Percentiles rank a stretch among this genome's conserved stretches.
These are phyloP conservation scores for Hesperia comma DNA, from an alignment of 2,888 invertebrate species.

Conservation along the genomic window DNA sequence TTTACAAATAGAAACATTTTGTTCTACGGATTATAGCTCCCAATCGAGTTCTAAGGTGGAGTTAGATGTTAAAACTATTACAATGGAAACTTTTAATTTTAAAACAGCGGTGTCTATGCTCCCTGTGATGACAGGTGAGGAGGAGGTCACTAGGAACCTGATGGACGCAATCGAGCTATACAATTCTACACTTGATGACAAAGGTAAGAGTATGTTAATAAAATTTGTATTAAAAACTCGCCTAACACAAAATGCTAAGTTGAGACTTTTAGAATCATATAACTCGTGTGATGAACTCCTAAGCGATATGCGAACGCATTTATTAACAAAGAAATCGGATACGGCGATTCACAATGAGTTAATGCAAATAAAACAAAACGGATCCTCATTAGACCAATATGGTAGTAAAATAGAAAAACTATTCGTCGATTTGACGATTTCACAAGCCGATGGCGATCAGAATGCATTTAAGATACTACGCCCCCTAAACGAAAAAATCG, in stretches of 20 bases:
- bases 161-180: neutral
- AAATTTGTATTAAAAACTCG: slow-evolving; percentile 11
- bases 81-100: too few species aligned
- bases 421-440: slow-evolving; percentile 43
- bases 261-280: slow-evolving; percentile 13
- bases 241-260: slow-evolving; percentile 2
- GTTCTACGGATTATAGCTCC: too few species aligned
- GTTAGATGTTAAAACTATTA: too few species aligned
- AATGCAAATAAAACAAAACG: slow-evolving; percentile 20
- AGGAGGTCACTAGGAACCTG: slow-evolving; percentile 9
- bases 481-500: slow-evolving; percentile 41
- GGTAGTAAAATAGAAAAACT: slow-evolving; percentile 37
- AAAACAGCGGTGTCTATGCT: slow-evolving; percentile 5
- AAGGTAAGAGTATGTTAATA: slow-evolving; percentile 12
- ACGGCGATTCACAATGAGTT: slow-evolving; percentile 29
- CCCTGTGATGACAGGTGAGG: slow-evolving; percentile 6
- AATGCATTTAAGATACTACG: slow-evolving; percentile 33
- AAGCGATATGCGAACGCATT: slow-evolving; percentile 32
- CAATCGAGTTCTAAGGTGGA: too few species aligned
- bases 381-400: slow-evolving; percentile 27
- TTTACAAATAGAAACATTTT: slow-evolving; percentile 7
- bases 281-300: slow-evolving; percentile 1
- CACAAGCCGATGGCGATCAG: too few species aligned
- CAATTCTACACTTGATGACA: neutral
- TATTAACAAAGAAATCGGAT: slow-evolving; percentile 37